phyloP scores from a whole-genome alignment of 1,140 invertebrate species.

The Pseudomyrmex pallidus region DNA sequence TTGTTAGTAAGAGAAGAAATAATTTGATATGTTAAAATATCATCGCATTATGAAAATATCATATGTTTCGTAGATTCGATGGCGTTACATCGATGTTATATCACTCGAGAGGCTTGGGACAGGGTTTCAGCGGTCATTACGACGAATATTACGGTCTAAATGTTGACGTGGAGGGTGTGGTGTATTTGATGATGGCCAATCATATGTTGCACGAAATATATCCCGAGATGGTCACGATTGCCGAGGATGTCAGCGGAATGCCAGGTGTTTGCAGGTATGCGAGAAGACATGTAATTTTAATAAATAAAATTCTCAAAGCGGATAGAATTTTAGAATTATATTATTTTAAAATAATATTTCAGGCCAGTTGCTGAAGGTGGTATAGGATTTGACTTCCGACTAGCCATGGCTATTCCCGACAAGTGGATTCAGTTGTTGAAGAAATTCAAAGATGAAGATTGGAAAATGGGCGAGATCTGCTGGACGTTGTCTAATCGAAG shows the following conservation, averaged over 20 bases:
- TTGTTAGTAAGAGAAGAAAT: no score
- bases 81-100: constrained; percentile 99
- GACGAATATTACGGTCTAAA: constrained; percentile 99
- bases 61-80: constrained; percentile 90
- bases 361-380: constrained; percentile 96
- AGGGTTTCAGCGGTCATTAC: constrained; percentile 97
- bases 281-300: neutral
- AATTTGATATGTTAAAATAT: constrained; percentile 26
- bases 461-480: constrained; percentile 96
- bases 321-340: constrained; percentile 14
- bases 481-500: constrained; percentile 98
- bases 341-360: constrained; percentile 11
- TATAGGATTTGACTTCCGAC: constrained; percentile 97
- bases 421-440: constrained; percentile 99
- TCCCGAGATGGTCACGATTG: constrained; percentile 95
- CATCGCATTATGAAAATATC: no score
- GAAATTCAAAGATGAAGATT: constrained; percentile 95
- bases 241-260: constrained; percentile 99
- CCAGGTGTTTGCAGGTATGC: constrained; percentile 93
- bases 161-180: constrained; percentile 97
- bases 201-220: constrained; percentile 94
- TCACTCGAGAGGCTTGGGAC: constrained; percentile 96
- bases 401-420: constrained; percentile 99
- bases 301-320: neutral
- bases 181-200: constrained; percentile 98